Percentiles rank a stretch among this genome's conserved stretches.
Evolutionary conservation across 2,797 vertebrate species (phyloP).

Genomic region (Pipistrellus pygmaeus): DNA sequence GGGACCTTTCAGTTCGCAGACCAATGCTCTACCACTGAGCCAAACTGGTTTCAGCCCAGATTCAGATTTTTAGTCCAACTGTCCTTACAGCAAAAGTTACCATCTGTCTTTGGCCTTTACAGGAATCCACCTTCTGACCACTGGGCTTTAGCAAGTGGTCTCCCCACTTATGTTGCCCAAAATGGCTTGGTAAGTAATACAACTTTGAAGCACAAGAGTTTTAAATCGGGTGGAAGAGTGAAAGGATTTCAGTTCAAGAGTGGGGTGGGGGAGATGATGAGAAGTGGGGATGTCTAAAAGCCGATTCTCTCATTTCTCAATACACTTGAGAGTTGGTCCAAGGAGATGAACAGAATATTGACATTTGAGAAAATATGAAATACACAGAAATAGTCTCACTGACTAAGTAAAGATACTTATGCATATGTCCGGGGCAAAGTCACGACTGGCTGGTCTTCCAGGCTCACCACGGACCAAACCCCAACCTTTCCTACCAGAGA

Average conservation of each 20-base stretch:
- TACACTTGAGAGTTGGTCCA: not conserved
- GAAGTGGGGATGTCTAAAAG: not conserved
- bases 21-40: too few species aligned
- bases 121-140: constrained; percentile 93
- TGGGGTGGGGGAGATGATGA: not conserved
- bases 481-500: not conserved
- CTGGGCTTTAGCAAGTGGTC: constrained; percentile 92
- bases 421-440: not conserved
- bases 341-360: not conserved
- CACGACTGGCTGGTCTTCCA: not conserved
- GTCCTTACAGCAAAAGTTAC: not conserved
- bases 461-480: not conserved
- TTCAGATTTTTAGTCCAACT: not conserved
- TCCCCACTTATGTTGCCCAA: constrained; percentile 94
- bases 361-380: not conserved
- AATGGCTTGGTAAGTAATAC: constrained; percentile 91
- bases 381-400: not conserved
- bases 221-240: not conserved
- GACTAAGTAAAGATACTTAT: not conserved
- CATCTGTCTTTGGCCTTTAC: constrained; percentile 64
- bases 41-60: too few species aligned
- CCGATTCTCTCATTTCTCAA: not conserved
- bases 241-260: not conserved
- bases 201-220: not conserved
- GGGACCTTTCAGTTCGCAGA: too few species aligned